These are phyloP conservation scores for Nasonia vitripennis DNA, from an alignment of 1,140 invertebrate species.

Conservation along the genomic window DNA sequence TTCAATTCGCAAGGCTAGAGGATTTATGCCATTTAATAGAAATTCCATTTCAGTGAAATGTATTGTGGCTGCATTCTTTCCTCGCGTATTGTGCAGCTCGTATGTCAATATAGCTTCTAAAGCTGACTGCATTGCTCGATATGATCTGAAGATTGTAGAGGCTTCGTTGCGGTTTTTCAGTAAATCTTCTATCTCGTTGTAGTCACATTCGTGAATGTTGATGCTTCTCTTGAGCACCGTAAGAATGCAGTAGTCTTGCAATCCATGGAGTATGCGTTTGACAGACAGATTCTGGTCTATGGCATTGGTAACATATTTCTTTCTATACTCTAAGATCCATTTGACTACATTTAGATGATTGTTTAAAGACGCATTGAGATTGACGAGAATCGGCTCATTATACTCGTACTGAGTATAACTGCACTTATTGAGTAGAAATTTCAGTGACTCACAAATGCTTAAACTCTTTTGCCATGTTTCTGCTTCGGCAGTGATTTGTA, in stretches of 20 bases:
- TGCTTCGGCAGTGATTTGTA: constrained; percentile 38
- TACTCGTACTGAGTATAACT: constrained; percentile 45
- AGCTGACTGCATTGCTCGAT: constrained; percentile 60
- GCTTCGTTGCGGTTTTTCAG: constrained; percentile 55
- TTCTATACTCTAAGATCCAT: constrained; percentile 61
- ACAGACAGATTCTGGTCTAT: constrained; percentile 54
- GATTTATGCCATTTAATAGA: constrained; percentile 57
- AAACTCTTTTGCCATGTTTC: constrained; percentile 52
- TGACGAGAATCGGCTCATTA: constrained; percentile 54
- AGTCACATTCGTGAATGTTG: constrained; percentile 62
- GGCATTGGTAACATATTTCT: constrained; percentile 17
- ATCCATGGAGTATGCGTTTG: constrained; percentile 56
- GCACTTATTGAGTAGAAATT: constrained; percentile 62
- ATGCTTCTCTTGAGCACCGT: constrained; percentile 61
- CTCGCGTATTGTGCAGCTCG: constrained; percentile 55
- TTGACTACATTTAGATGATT: constrained; percentile 58
- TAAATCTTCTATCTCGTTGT: constrained; percentile 58
- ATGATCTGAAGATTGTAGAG: constrained; percentile 59
- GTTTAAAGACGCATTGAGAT: constrained; percentile 54
- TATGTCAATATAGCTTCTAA: constrained; percentile 63
- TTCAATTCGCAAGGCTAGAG: constrained; percentile 60
- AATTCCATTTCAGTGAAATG: constrained; percentile 57
- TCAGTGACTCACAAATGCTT: constrained; percentile 56
- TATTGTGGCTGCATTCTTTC: constrained; percentile 45
- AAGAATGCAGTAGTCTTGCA: constrained; percentile 60